A percentile compares a stretch with the other conserved stretches of the same genome.
These are phyloP conservation scores for Hemiscyllium ocellatum DNA, from an alignment of 2,113 vertebrate genomes.

Conservation along the genomic window DNA sequence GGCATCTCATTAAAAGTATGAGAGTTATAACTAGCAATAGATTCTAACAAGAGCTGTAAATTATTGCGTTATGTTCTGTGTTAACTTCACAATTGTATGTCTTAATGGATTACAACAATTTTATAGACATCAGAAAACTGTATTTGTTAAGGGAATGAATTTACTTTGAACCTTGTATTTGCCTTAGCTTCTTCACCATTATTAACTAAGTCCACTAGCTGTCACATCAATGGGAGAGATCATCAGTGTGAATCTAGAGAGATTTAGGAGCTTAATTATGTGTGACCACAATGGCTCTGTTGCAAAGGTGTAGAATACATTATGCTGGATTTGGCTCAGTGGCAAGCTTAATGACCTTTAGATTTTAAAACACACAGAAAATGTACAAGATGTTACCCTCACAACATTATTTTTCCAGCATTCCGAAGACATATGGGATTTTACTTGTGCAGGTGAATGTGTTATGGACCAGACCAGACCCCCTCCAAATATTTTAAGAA, in stretches of 20 bases:
- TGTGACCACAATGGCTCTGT: background rate
- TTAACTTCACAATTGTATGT: background rate
- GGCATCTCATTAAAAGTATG: background rate
- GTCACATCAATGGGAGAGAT: background rate
- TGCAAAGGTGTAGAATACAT: background rate
- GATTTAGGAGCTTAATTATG: background rate
- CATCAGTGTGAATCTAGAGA: background rate
- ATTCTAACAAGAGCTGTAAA: background rate
- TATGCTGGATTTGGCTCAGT: background rate
- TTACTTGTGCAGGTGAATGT: background rate
- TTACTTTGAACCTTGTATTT: background rate
- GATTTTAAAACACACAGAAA: background rate
- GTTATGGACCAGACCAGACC: no score
- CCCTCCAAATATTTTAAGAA: no score
- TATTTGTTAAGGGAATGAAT: background rate
- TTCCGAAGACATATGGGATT: background rate
- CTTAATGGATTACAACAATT: background rate
- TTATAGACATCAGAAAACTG: background rate
- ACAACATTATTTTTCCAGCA: background rate
- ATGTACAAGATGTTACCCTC: background rate
- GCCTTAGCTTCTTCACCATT: background rate
- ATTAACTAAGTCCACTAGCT: background rate
- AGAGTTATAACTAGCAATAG: background rate
- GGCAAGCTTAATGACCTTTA: background rate
- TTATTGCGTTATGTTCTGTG: background rate